Evolutionary conservation across 2,113 vertebrate species (phyloP).

Genomic region (Thamnophis sirtalis): DNA sequence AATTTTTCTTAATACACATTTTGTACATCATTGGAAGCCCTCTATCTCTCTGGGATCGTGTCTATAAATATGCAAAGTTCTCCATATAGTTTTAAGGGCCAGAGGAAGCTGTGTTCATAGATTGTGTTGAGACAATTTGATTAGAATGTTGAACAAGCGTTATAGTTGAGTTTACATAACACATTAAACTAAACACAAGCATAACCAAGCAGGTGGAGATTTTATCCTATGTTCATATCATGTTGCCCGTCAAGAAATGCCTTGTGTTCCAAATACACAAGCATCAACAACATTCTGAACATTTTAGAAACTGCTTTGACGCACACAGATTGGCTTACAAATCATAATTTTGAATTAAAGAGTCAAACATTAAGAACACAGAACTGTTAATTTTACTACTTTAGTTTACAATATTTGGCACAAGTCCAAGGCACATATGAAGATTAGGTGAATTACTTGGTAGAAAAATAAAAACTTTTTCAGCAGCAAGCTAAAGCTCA

Average conservation of each 20-base stretch:
- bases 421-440: conserved; percentile 78
- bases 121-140: background rate
- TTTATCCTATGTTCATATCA: background rate
- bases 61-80: background rate
- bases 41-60: background rate
- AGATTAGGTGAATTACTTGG: conserved; percentile 66
- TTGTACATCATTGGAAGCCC: background rate
- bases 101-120: background rate
- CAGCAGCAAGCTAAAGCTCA: conserved; percentile 31
- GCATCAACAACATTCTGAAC: background rate
- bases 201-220: background rate
- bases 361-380: conserved; percentile 10
- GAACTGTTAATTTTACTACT: conserved; percentile 68
- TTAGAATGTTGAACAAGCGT: background rate
- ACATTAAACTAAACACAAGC: background rate
- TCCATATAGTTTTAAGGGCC: background rate
- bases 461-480: conserved; percentile 75
- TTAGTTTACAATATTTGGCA: conserved; percentile 72
- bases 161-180: background rate
- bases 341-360: conserved; percentile 9
- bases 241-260: background rate
- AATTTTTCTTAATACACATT: background rate
- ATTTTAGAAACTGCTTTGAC: background rate
- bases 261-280: background rate
- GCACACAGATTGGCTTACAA: background rate